Conservation (phyloP, 1,140 invertebrate species). For the Drosophila kikkawai region DNA sequence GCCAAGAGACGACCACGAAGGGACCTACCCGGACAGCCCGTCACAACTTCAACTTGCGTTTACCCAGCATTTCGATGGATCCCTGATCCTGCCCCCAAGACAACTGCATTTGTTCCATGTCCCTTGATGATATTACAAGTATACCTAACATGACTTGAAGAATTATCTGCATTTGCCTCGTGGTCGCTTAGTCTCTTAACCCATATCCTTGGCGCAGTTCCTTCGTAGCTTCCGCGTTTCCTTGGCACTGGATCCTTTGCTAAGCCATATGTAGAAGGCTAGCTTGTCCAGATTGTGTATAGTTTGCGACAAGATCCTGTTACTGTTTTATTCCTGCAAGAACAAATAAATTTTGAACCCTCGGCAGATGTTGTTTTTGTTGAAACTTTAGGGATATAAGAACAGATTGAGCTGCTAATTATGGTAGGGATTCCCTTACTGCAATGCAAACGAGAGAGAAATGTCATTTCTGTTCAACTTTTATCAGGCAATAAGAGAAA, state of each 20-base stretch:
- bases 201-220: constrained; percentile 9
- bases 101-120: constrained; percentile 64
- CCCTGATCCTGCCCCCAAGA: constrained; percentile 37
- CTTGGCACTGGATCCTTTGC: constrained; percentile 13
- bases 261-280: constrained; percentile 21
- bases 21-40: constrained; percentile 23
- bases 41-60: constrained; percentile 33
- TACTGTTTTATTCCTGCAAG: constrained; percentile 22
- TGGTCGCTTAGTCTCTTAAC: constrained; percentile 15
- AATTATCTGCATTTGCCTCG: constrained; percentile 20
- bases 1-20: constrained; percentile 24
- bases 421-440: neutral
- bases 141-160: constrained; percentile 27
- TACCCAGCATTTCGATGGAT: constrained; percentile 50
- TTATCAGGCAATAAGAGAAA: no score
- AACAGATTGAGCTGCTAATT: neutral
- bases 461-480: neutral
- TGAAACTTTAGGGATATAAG: neutral
- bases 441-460: no score
- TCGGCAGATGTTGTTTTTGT: neutral
- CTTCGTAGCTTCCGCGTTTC: constrained; percentile 11
- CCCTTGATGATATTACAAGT: constrained; percentile 42
- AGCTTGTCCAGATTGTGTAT: constrained; percentile 21
- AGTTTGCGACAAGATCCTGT: constrained; percentile 35
- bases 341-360: constrained; percentile 45